Percentiles rank a stretch among this genome's conserved stretches.
Evolutionary conservation across 1,140 invertebrate species (phyloP).

Genomic region (Cyclargus thomasi): DNA sequence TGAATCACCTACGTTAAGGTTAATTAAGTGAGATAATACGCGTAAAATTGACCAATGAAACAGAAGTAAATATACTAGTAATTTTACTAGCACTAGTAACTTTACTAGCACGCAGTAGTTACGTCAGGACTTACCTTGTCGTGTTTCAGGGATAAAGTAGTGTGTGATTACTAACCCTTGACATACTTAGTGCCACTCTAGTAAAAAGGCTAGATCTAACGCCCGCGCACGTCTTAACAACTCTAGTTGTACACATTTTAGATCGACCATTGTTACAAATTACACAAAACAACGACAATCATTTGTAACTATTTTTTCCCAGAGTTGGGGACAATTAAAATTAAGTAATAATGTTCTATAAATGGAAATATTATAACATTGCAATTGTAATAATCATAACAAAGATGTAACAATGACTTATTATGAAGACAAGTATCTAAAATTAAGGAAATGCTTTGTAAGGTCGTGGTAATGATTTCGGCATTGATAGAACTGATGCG

Average conservation of each 20-base stretch:
- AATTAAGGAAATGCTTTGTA: slow-evolving; percentile 13
- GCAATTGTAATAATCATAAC: slow-evolving; percentile 2
- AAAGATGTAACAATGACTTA: slow-evolving; percentile 19
- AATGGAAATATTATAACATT: slow-evolving; percentile 16
- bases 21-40: not conserved
- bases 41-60: not conserved
- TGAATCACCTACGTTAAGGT: not conserved
- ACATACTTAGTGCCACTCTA: slow-evolving; percentile 63
- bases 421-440: slow-evolving; percentile 14
- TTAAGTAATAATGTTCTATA: no score
- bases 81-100: not conserved
- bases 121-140: slow-evolving; percentile 30
- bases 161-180: slow-evolving; percentile 67
- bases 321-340: no score
- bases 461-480: slow-evolving; percentile 3
- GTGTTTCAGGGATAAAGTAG: slow-evolving; percentile 56
- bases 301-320: no score
- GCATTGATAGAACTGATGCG: slow-evolving; percentile 3
- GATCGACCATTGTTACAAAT: not conserved
- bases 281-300: not conserved
- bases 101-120: slow-evolving; percentile 5
- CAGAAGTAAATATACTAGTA: not conserved
- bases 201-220: slow-evolving; percentile 62
- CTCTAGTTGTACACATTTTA: not conserved
- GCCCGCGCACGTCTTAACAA: slow-evolving; percentile 29